Conservation (phyloP, 2,797 vertebrate species). For the Platalea minor region DNA sequence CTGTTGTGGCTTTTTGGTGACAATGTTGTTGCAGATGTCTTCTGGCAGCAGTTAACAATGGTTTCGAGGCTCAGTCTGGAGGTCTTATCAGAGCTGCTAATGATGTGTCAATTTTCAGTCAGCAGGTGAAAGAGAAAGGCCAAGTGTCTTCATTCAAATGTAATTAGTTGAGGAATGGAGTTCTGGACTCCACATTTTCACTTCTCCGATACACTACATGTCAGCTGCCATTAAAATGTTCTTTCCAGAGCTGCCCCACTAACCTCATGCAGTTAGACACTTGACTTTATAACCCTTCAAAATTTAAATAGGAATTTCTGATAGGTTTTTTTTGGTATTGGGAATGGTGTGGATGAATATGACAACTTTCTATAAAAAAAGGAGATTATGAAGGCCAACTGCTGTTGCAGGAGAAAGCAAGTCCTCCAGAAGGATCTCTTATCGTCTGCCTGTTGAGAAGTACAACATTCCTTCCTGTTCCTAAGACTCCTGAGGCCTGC, state of each 20-base stretch:
- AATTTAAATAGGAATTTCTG: neutral
- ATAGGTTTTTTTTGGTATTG: fast-evolving
- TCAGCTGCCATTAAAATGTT: neutral
- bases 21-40: neutral
- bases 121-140: neutral
- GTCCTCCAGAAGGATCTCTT: neutral
- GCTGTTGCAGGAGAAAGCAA: neutral
- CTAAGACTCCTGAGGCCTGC: neutral
- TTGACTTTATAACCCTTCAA: neutral
- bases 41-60: neutral
- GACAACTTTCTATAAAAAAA: neutral
- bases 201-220: neutral
- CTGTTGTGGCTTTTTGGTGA: neutral
- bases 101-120: neutral
- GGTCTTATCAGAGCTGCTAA: neutral
- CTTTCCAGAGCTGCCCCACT: neutral
- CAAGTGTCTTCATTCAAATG: neutral
- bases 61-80: neutral
- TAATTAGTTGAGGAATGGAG: neutral
- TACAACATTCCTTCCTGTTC: neutral
- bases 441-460: neutral
- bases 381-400: neutral
- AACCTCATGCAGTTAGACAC: neutral
- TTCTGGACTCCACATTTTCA: neutral
- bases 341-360: neutral